Percentiles rank a stretch among this genome's conserved stretches.
These are phyloP conservation scores for Mythimna lalbum DNA, from an alignment of 2,888 invertebrate genomes.

Conservation along the genomic window DNA sequence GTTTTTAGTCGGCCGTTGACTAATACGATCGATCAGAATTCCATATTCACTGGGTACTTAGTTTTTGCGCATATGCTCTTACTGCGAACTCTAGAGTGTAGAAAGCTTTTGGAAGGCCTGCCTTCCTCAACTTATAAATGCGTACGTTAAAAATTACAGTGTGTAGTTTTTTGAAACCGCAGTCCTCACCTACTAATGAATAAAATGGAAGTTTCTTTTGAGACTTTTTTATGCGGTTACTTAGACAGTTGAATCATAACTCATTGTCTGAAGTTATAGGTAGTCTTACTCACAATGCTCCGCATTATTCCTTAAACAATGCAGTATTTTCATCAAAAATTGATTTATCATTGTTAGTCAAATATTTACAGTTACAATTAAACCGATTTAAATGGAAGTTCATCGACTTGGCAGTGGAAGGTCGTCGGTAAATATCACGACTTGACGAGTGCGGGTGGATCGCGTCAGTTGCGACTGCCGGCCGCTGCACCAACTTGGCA, in stretches of 20 bases:
- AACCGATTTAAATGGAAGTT: constrained; percentile 51
- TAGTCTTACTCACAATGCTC: constrained; percentile 9
- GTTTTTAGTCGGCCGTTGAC: constrained; percentile 65
- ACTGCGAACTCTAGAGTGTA: not conserved
- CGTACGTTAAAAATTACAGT: not conserved
- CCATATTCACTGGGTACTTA: constrained; percentile 55
- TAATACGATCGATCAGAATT: constrained; percentile 56
- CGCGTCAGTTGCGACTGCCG: constrained; percentile 65
- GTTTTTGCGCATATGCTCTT: not conserved
- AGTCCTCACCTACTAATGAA: not conserved
- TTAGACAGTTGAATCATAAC: constrained; percentile 28
- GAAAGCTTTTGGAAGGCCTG: not conserved
- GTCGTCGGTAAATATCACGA: constrained; percentile 55
- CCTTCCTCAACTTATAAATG: not conserved
- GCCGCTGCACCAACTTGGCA: constrained; percentile 34
- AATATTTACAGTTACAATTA: constrained; percentile 52
- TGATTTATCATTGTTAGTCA: constrained; percentile 28
- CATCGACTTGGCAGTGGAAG: constrained; percentile 55
- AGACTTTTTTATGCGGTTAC: not conserved
- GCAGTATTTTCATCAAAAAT: constrained; percentile 35
- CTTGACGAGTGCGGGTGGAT: constrained; percentile 56
- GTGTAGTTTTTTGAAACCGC: constrained; percentile 8
- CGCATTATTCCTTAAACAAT: constrained; percentile 13
- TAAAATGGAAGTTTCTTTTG: not conserved
- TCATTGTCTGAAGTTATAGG: not conserved